Base-by-base conservation (phyloP, 2,888 invertebrate genomes). In the Drosophila monieri region DNA sequence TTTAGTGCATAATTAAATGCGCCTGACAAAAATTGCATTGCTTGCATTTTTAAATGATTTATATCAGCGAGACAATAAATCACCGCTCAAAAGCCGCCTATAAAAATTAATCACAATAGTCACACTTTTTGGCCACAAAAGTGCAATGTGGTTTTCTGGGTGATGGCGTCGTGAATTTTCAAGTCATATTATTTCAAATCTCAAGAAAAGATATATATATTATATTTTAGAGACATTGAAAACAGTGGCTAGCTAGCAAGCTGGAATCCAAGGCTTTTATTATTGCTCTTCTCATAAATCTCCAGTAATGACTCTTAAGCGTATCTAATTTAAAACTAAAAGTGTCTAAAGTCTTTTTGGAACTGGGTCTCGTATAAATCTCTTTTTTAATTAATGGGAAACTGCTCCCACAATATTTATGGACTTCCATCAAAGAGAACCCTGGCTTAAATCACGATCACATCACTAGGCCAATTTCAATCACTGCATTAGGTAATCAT, bases 1-100 rank as follows among this genome's bases (percentile, higher is more conserved):
- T 80, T 80, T 74, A 74, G 64, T 65, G 64, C 74, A 80, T 76
- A 85, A 81, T 85, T 81, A 85, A 76, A 85, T 77, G 47, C 66
- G 77, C 55, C 32, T 72, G 32, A 67, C 68, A 67, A 61, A 55
- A 69, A 41, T 69, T 49, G 67, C 39, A 49, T 52, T 62, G 57
- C 57, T 49, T 61, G 56, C 75, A 56, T 69, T 77, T 74, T 64
- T 48, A 78, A 78, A 74, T 89, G 90, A 90, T 90, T 90, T 90
- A 90, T 89, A 85, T 85, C 70, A 78, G 74, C 73, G 49, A 76
- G 84, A 75, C 80, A 80, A 90, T 90, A 90, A 90, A 90, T 89
- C 88, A 90, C 76, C 77, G 44, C 39, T 60, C 54, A 83, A 71
- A 87, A 87, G 85, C 78, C 76, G 54, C 73, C 80, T 84, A 89